A percentile compares a stretch with the other conserved stretches of the same genome.
phyloP scores from a whole-genome alignment of 2,113 vertebrate genomes.

The Stomatorhinus ivindoensis region DNA sequence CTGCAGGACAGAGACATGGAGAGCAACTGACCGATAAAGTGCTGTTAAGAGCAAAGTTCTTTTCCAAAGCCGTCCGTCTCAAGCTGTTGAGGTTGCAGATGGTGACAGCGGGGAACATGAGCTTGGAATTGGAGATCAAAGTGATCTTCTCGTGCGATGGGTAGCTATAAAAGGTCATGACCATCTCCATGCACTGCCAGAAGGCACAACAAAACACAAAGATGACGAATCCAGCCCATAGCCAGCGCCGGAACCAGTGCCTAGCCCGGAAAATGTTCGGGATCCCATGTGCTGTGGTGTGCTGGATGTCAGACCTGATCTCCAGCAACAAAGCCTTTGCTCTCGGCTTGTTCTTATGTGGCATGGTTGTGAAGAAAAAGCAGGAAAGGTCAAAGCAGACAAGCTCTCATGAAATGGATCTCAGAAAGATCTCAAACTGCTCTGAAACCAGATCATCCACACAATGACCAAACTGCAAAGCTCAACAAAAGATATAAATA shows the following conservation, averaged over 20 bases:
- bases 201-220: constrained; percentile 37
- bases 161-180: constrained; percentile 33
- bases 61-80: constrained; percentile 17
- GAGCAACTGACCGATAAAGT: constrained; percentile 26
- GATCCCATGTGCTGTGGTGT: constrained; percentile 37
- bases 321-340: neutral
- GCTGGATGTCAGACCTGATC: constrained; percentile 22
- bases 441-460: neutral
- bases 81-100: constrained; percentile 39
- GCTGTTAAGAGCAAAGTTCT: constrained; percentile 20
- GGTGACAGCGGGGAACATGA: constrained; percentile 36
- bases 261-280: constrained; percentile 33
- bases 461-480: neutral
- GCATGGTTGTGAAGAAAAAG: neutral
- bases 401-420: neutral
- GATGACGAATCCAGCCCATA: constrained; percentile 29
- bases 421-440: neutral
- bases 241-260: constrained; percentile 33
- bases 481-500: neutral
- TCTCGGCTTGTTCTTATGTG: neutral
- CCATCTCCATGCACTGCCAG: constrained; percentile 39
- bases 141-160: constrained; percentile 38
- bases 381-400: neutral
- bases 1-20: neutral
- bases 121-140: constrained; percentile 31